phyloP scores from a whole-genome alignment of 2,888 invertebrate genomes.

The Dasysyrphus albostriatus region DNA sequence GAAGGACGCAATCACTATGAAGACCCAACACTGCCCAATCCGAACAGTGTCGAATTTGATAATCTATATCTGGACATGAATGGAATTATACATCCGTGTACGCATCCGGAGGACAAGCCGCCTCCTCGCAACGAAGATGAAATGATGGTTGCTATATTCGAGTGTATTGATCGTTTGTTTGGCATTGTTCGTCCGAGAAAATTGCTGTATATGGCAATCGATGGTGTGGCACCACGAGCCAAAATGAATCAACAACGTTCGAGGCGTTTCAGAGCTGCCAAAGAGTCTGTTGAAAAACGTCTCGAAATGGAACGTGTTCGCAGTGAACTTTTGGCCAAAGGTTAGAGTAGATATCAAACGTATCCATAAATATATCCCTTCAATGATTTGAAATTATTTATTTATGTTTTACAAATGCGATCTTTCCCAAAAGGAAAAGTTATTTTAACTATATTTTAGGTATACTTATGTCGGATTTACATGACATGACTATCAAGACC shows the following conservation, averaged over 20 bases:
- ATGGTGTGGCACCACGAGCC: conserved; percentile 99
- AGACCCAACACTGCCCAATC: conserved; percentile 95
- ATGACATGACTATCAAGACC: no score
- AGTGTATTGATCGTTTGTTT: conserved; percentile 98
- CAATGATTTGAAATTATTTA: no score
- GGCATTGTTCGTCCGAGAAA: conserved; percentile 96
- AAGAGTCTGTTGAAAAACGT: conserved; percentile 95
- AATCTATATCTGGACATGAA: conserved; percentile 99
- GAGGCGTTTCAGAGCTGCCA: conserved; percentile 97
- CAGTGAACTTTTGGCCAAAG: conserved; percentile 89
- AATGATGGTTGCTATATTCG: conserved; percentile 99
- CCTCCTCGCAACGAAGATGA: conserved; percentile 99
- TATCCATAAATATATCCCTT: no score
- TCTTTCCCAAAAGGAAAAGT: no score
- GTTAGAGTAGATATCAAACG: conserved; percentile 59
- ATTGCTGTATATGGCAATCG: conserved; percentile 99
- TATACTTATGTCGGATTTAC: no score
- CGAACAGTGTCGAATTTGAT: conserved; percentile 98
- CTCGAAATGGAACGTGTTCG: conserved; percentile 92
- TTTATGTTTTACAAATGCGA: no score
- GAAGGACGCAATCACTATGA: conserved; percentile 91
- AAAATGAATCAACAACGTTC: conserved; percentile 99
- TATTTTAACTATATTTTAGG: no score
- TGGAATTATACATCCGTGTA: conserved; percentile 99
- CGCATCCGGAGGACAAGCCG: conserved; percentile 99